These are phyloP conservation scores for Luperina testacea DNA, from an alignment of 2,888 invertebrate genomes.

Conservation along the genomic window DNA sequence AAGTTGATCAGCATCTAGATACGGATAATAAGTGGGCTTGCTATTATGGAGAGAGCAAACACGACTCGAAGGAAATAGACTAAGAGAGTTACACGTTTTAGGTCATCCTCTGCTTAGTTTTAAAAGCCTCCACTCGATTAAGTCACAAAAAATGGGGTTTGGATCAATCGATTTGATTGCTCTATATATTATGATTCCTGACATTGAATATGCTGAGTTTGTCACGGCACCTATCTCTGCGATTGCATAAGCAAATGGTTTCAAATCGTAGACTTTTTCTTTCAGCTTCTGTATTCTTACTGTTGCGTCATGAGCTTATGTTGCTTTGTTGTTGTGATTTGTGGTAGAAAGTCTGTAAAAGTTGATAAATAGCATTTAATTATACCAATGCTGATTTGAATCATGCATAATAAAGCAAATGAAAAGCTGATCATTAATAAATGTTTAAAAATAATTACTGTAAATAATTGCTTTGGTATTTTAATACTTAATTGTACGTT, in stretches of 20 bases:
- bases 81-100: conserved; percentile 59
- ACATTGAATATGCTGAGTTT: conserved; percentile 29
- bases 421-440: conserved; percentile 25
- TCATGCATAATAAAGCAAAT: conserved; percentile 19
- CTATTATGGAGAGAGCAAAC: conserved; percentile 83
- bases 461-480: conserved; percentile 38
- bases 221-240: not conserved
- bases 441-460: conserved; percentile 23
- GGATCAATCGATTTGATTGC: not conserved
- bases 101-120: conserved; percentile 44
- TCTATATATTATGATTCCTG: conserved; percentile 22
- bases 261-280: conserved; percentile 34
- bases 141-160: conserved; percentile 8
- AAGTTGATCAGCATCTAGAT: conserved; percentile 80
- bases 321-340: conserved; percentile 44
- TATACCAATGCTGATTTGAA: conserved; percentile 22
- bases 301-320: conserved; percentile 47
- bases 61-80: conserved; percentile 60
- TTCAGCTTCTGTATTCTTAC: conserved; percentile 33
- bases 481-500: conserved; percentile 36
- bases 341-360: conserved; percentile 52
- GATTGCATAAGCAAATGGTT: conserved; percentile 49
- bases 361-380: conserved; percentile 42
- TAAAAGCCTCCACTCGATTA: conserved; percentile 31
- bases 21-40: conserved; percentile 78